phyloP scores from a whole-genome alignment of 2,888 invertebrate species.

The Orchesella flavescens region DNA sequence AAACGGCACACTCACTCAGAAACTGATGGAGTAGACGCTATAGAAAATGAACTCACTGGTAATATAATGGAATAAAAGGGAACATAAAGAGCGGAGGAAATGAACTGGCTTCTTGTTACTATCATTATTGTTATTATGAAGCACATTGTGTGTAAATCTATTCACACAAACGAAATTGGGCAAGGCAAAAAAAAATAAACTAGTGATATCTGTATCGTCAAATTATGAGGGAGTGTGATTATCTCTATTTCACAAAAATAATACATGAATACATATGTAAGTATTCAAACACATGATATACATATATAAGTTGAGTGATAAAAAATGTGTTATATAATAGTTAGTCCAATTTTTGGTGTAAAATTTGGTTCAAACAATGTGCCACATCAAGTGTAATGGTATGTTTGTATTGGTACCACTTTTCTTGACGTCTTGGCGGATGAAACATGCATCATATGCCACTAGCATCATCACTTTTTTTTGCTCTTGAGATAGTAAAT shows the following conservation, averaged over 20 bases:
- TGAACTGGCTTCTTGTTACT: slow-evolving; percentile 67
- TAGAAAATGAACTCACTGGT: not conserved
- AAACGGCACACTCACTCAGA: slow-evolving; percentile 12
- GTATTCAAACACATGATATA: slow-evolving; percentile 4
- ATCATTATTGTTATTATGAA: slow-evolving; percentile 63
- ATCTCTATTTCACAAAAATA: slow-evolving; percentile 44
- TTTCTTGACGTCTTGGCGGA: not conserved
- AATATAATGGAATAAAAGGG: slow-evolving; percentile 48
- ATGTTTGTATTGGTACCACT: slow-evolving; percentile 44
- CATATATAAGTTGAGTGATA: too few species aligned
- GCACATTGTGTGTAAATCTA: slow-evolving; percentile 64
- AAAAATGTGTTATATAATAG: too few species aligned
- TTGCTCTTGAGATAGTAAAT: slow-evolving; percentile 1
- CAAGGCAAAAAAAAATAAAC: slow-evolving; percentile 25
- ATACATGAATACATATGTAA: slow-evolving; percentile 26
- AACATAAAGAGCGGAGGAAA: slow-evolving; percentile 58
- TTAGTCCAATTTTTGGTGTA: too few species aligned
- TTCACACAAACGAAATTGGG: slow-evolving; percentile 64
- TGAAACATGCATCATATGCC: too few species aligned
- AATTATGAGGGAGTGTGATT: slow-evolving; percentile 55
- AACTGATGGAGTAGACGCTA: slow-evolving; percentile 9
- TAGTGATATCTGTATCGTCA: slow-evolving; percentile 39
- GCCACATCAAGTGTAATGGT: slow-evolving; percentile 12
- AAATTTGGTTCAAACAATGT: too few species aligned
- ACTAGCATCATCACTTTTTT: not conserved